Evolutionary conservation across 1,140 invertebrate species (phyloP).

Genomic region (Cotesia typhae): DNA sequence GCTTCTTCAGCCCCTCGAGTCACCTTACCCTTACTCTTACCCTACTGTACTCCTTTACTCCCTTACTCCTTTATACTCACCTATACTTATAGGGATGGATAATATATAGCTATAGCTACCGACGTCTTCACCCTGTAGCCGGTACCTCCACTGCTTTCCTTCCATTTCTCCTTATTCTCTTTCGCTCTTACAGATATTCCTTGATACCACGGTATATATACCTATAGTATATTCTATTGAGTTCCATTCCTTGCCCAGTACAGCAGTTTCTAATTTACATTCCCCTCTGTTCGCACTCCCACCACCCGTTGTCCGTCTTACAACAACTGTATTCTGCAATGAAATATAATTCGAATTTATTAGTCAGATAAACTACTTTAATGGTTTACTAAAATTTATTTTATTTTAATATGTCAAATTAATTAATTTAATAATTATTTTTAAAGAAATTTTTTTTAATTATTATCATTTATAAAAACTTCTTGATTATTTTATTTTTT

Average conservation of each 20-base stretch:
- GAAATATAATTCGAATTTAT: background rate
- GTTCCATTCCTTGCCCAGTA: slow-evolving; percentile 33
- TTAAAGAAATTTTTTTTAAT: no score
- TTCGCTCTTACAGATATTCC: slow-evolving; percentile 30
- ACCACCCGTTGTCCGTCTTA: slow-evolving; percentile 37
- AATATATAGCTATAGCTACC: no score
- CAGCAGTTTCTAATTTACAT: slow-evolving; percentile 67
- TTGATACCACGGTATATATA: slow-evolving; percentile 16
- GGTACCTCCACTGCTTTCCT: no score
- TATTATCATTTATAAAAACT: no score
- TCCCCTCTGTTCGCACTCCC: slow-evolving; percentile 55
- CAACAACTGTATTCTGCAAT: background rate
- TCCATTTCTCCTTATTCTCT: slow-evolving; percentile 27
- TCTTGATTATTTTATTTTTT: no score
- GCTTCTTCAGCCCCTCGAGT: slow-evolving; percentile 3
- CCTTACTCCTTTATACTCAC: slow-evolving; percentile 7
- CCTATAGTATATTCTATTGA: slow-evolving; percentile 51
- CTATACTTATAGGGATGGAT: no score
- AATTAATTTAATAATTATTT: no score
- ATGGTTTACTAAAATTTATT: no score
- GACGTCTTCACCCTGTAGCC: no score
- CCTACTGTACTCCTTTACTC: slow-evolving; percentile 44
- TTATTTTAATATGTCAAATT: no score
- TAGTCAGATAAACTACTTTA: no score
- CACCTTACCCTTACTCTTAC: slow-evolving; percentile 22